Percentiles rank a stretch among this genome's conserved stretches.
phyloP scores from a whole-genome alignment of 2,888 invertebrate species.

The Deroplatys truncata region DNA sequence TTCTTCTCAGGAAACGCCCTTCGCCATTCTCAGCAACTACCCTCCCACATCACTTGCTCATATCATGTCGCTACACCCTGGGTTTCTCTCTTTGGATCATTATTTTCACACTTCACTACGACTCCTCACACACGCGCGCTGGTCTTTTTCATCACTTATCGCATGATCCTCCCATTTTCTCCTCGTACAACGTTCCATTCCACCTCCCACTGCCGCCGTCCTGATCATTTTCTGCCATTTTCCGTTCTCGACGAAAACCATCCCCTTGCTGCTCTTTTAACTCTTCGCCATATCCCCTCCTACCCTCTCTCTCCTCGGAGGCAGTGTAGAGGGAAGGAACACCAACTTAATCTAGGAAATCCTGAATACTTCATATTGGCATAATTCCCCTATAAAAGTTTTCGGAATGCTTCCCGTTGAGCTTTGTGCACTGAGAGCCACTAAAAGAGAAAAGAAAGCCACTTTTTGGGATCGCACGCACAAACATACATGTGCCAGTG shows the following conservation, averaged over 20 bases:
- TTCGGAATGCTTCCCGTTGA: conserved; percentile 11
- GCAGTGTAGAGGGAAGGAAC: conserved; percentile 27
- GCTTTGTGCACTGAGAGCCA: conserved; percentile 10
- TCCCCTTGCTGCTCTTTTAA: conserved; percentile 7
- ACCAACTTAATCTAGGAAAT: conserved; percentile 36
- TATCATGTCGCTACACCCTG: not conserved
- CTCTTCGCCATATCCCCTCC: not conserved
- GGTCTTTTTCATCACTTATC: conserved; percentile 10
- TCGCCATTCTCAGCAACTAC: not conserved
- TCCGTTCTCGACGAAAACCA: conserved; percentile 8
- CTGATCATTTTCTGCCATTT: conserved; percentile 26
- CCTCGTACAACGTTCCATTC: not conserved
- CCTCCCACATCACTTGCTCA: not conserved
- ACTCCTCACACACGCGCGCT: not conserved
- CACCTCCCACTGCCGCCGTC: not conserved
- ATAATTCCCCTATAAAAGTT: conserved; percentile 35
- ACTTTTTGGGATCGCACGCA: not conserved
- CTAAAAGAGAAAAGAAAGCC: not conserved
- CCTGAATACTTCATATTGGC: conserved; percentile 35
- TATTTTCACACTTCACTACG: conserved; percentile 22
- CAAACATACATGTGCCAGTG: not conserved
- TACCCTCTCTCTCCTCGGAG: not conserved
- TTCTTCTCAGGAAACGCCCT: not conserved
- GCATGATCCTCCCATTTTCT: conserved; percentile 4
- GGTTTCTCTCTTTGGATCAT: conserved; percentile 2